Percentiles rank a stretch among this genome's conserved stretches.
phyloP scores from a whole-genome alignment of 2,888 invertebrate genomes.

The Athalia cordata region DNA sequence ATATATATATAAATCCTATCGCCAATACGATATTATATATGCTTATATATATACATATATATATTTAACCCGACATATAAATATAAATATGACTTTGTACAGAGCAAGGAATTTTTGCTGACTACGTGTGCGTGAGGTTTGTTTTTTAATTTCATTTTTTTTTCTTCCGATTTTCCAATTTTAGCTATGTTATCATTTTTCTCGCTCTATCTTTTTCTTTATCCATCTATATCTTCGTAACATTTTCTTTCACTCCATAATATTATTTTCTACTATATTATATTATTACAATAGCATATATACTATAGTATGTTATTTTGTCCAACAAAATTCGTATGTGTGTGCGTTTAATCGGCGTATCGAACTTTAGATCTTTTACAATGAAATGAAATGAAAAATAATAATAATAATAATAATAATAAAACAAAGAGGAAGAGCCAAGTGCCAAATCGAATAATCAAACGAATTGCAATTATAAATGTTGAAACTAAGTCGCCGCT shows the following conservation, averaged over 20 bases:
- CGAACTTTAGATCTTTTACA: conserved; percentile 29
- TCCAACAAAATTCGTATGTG: conserved; percentile 10
- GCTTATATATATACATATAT: conserved; percentile 6
- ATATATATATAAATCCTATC: not conserved
- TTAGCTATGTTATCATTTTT: not conserved
- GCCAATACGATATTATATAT: conserved; percentile 34
- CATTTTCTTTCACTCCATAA: not conserved
- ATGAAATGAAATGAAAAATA: not conserved
- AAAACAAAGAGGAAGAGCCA: not conserved
- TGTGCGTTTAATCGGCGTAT: not conserved
- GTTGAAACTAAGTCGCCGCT: not conserved
- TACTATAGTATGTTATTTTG: conserved; percentile 8
- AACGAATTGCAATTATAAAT: not conserved
- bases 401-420: not conserved
- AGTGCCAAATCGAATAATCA: conserved; percentile 33
- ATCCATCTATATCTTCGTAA: not conserved
- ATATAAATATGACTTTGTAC: conserved; percentile 44
- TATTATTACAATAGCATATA: not conserved
- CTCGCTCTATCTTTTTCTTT: not conserved
- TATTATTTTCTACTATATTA: not conserved
- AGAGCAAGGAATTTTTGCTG: conserved; percentile 36
- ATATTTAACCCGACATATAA: conserved; percentile 21
- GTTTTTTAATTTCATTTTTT: not conserved
- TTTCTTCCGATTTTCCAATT: not conserved
- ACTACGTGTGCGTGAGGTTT: conserved; percentile 18